phyloP scores from a whole-genome alignment of 2,888 invertebrate species.

The Cheilosia vernalis region DNA sequence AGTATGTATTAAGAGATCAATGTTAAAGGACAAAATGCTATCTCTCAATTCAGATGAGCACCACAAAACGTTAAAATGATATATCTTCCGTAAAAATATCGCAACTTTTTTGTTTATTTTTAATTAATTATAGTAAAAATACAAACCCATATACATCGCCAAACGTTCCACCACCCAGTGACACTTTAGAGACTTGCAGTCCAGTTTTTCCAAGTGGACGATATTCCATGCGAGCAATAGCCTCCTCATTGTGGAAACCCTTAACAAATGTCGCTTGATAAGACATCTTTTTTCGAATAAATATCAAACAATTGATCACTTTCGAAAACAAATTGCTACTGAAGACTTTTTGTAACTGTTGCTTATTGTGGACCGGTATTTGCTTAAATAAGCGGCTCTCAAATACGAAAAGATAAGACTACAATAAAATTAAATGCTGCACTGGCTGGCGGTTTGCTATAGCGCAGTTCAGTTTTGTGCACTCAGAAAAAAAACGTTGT shows the following conservation, averaged over 20 bases:
- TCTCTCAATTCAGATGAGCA: too few relatives aligned
- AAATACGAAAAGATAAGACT: constrained; percentile 2
- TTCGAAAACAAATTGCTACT: background rate
- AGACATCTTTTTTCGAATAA: constrained; percentile 73
- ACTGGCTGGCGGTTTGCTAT: constrained; percentile 58
- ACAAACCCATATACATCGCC: constrained; percentile 87
- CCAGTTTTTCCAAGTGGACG: constrained; percentile 89
- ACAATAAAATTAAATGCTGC: background rate
- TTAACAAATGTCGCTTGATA: constrained; percentile 86
- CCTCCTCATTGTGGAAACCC: constrained; percentile 86
- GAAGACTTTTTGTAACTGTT: background rate
- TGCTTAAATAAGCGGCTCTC: constrained; percentile 48
- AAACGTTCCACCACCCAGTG: constrained; percentile 90
- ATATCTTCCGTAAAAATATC: too few relatives aligned
- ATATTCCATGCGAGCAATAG: constrained; percentile 89
- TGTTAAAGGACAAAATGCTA: too few relatives aligned
- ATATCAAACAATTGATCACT: constrained; percentile 4
- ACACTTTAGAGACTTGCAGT: constrained; percentile 88
- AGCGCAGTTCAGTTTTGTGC: constrained; percentile 36
- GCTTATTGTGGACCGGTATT: background rate
- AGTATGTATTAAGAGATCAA: too few relatives aligned
- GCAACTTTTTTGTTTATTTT: background rate
- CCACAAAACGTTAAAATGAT: too few relatives aligned
- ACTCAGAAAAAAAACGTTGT: too few relatives aligned
- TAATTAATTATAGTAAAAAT: background rate